phyloP scores from a whole-genome alignment of 37 sponge, comb jelly and placozoan species.

The Axinella damicornis region DNA sequence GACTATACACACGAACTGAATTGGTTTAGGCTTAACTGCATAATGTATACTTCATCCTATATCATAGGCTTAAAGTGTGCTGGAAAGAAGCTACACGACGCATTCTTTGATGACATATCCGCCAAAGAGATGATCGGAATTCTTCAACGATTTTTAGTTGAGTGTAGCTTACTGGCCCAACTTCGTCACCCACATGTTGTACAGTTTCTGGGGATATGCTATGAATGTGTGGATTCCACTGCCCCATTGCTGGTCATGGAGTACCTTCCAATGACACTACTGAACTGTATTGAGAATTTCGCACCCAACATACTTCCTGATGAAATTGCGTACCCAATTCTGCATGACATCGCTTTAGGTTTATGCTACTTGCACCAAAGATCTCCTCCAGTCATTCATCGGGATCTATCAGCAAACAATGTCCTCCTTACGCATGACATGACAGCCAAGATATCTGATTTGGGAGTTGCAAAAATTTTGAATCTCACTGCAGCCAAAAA shows the following conservation, averaged over 20 bases:
- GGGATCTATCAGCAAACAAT: conserved; percentile 38
- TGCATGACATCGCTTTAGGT: conserved; percentile 35
- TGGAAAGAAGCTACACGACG: conserved; percentile 15
- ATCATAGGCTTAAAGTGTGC: conserved; percentile 8
- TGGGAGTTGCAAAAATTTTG: conserved; percentile 13
- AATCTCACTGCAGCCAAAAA: conserved; percentile 2
- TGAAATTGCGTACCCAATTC: conserved; percentile 4
- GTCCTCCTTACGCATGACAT: conserved; percentile 8
- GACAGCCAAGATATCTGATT: conserved; percentile 45
- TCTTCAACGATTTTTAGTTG: neutral
- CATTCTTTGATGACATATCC: neutral
- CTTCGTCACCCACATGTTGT: conserved; percentile 22
- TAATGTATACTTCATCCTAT: neutral
- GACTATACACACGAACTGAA: no score
- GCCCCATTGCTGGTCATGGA: conserved; percentile 4
- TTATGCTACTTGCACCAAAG: conserved; percentile 30
- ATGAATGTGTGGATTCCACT: neutral
- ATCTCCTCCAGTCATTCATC: conserved; percentile 31
- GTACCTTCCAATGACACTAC: conserved; percentile 1
- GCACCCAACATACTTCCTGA: neutral
- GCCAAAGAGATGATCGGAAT: neutral
- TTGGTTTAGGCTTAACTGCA: no score
- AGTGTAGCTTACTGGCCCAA: conserved; percentile 8
- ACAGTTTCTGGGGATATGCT: conserved; percentile 18
- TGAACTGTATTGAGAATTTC: conserved; percentile 4